Base-by-base conservation (phyloP, 2,113 vertebrate species). In the Bos javanicus region DNA sequence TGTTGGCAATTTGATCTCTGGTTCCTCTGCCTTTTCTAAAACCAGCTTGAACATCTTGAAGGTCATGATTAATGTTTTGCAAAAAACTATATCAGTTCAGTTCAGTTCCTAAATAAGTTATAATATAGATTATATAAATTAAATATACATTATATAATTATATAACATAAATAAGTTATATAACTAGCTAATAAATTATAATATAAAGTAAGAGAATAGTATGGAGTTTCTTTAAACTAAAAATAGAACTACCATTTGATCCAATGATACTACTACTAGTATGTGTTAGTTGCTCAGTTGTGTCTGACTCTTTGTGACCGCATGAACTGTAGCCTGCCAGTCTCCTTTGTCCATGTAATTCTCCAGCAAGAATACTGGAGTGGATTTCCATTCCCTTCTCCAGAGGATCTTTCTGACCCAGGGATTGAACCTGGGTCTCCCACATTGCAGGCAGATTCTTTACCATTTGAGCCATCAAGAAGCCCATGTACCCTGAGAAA, bases 241-340 rank as follows among this genome's bases (percentile, higher is more conserved):
- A 64, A 64, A 64, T 9, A 64, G 30, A 64, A n/a, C 15, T 64
- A 64, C 62, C 33, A 17, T 64, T 17, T 64, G 62, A 64, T 17
- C 33, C 62, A n/a, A 9, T n/a, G 62, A n/a, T 16, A 64, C 33
- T 64, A 64, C 33, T 64, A n/a, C 62, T n/a, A 64, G 33, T 16
- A 64, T n/a, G 15, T 64, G 3, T 17, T 17, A 64, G 7, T 64
- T 30, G 15, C 33, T 64, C 33, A 64, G 62, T 64, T 0, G 0
- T 64, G 3, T n/a, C 33, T 1, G 0, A n/a, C 16, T n/a, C 15
- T 64, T 64, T 64, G 7, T n/a, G 30, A 64, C 7, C 0, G 0
- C 30, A n/a, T 64, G 30, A 4, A 64, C 14, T 64, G 16, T 64
- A 64, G 3, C 30, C 15, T 64, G 15, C 30, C 62, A 64, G 15